phyloP scores from a whole-genome alignment of 2,888 invertebrate genomes.

The Actias luna region DNA sequence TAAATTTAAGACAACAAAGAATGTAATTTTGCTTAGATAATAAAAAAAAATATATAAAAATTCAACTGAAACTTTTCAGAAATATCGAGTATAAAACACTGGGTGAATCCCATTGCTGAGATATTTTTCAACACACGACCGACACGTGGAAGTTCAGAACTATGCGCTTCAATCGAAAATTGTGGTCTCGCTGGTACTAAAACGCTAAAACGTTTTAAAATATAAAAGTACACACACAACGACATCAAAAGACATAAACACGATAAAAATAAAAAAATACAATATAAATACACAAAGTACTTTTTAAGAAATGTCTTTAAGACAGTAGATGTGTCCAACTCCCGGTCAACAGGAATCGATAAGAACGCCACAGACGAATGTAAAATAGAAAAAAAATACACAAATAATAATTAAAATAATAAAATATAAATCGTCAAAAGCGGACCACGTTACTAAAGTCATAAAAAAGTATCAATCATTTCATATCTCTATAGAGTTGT shows the following conservation, averaged over 20 bases:
- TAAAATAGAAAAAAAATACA: not conserved
- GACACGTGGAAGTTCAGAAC: not conserved
- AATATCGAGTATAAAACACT: not conserved
- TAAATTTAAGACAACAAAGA: not conserved
- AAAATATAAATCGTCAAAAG: slow-evolving; percentile 19
- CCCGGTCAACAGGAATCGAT: slow-evolving; percentile 46
- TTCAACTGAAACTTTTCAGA: slow-evolving; percentile 1
- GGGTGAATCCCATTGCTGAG: not conserved
- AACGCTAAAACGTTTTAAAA: not conserved
- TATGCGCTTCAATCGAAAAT: not conserved
- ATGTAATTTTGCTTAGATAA: no score
- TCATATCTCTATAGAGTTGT: not conserved
- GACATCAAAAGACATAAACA: slow-evolving; percentile 7
- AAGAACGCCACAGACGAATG: slow-evolving; percentile 10
- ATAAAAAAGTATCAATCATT: not conserved
- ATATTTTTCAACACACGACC: not conserved
- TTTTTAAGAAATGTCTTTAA: slow-evolving; percentile 33
- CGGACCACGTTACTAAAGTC: not conserved
- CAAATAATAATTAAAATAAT: slow-evolving; percentile 10
- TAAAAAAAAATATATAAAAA: not conserved
- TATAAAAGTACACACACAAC: not conserved
- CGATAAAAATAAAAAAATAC: slow-evolving; percentile 34
- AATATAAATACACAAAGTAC: slow-evolving; percentile 36
- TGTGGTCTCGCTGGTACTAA: not conserved
- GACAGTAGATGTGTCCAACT: slow-evolving; percentile 39